Conservation (phyloP, 2,113 vertebrate genomes). For the Antechinus flavipes region DNA sequence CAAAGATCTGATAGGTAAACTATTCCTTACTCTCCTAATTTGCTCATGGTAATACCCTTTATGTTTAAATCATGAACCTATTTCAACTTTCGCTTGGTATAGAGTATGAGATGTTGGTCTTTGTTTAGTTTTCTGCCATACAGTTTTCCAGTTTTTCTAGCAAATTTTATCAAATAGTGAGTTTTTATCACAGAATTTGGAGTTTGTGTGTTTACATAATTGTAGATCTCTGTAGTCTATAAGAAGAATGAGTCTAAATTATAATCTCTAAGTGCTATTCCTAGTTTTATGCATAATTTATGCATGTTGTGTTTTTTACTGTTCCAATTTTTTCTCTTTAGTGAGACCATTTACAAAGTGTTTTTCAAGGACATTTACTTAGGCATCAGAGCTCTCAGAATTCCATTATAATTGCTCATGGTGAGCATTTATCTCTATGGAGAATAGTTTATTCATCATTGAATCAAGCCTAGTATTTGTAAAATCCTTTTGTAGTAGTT, state of each 20-base stretch:
- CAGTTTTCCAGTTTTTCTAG: too few relatives aligned
- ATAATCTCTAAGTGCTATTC: not conserved
- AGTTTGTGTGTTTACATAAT: too few relatives aligned
- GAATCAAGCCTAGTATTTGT: constrained; percentile 60
- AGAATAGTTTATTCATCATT: not conserved
- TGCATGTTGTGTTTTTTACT: not conserved
- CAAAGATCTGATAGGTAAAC: too few relatives aligned
- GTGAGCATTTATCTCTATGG: not conserved
- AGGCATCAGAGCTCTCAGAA: constrained; percentile 5
- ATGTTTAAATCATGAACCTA: too few relatives aligned
- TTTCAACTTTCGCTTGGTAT: too few relatives aligned
- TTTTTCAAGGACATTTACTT: constrained; percentile 18
- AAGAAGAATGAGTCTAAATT: not conserved
- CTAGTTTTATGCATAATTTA: not conserved
- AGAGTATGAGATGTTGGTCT: too few relatives aligned
- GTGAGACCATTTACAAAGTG: constrained; percentile 19
- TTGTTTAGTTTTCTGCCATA: too few relatives aligned
- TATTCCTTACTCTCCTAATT: too few relatives aligned
- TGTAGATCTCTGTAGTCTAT: not conserved
- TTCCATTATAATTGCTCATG: constrained; percentile 6
- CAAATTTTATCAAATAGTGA: too few relatives aligned
- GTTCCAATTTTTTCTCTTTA: constrained; percentile 20
- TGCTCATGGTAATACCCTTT: too few relatives aligned
- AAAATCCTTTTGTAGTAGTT: constrained; percentile 63
- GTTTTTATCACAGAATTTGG: too few relatives aligned